Conservation (phyloP, 2,888 invertebrate species). For the Phania funesta region DNA sequence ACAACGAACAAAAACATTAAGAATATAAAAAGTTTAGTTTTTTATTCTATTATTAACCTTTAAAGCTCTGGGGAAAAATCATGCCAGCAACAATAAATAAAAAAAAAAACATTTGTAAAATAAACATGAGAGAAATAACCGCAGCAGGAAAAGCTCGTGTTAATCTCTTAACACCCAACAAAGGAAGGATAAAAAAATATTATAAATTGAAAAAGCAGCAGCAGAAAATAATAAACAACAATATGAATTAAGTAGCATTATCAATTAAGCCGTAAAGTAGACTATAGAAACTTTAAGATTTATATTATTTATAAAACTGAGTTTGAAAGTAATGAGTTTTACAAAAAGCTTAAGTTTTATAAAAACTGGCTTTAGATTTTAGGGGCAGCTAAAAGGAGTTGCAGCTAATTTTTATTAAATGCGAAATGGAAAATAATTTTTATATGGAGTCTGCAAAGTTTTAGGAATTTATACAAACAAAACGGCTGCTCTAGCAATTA, state of each 20-base stretch:
- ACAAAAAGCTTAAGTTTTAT: background rate
- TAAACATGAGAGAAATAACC: background rate
- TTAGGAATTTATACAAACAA: background rate
- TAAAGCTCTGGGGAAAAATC: conserved; percentile 39
- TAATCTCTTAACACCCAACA: conserved; percentile 68
- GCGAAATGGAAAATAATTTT: background rate
- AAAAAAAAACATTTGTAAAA: conserved; percentile 20
- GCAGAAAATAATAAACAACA: conserved; percentile 42
- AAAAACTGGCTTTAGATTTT: conserved; percentile 6
- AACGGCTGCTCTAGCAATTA: background rate
- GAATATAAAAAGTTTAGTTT: conserved; percentile 16
- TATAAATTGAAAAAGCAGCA: conserved; percentile 9
- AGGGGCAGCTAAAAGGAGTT: background rate
- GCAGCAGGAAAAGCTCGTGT: conserved; percentile 46
- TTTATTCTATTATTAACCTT: conserved; percentile 50
- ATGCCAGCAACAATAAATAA: conserved; percentile 26
- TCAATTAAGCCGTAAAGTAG: conserved; percentile 63
- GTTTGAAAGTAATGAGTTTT: background rate
- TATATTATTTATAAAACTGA: conserved; percentile 39
- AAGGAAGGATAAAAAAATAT: conserved; percentile 10
- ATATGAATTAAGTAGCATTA: conserved; percentile 60
- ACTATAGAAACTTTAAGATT: conserved; percentile 27
- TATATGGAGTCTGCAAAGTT: conserved; percentile 39
- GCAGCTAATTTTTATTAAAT: background rate
- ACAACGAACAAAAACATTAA: conserved; percentile 3